phyloP scores from a whole-genome alignment of 2,113 vertebrate species.

The Dolichotis patagonum region DNA sequence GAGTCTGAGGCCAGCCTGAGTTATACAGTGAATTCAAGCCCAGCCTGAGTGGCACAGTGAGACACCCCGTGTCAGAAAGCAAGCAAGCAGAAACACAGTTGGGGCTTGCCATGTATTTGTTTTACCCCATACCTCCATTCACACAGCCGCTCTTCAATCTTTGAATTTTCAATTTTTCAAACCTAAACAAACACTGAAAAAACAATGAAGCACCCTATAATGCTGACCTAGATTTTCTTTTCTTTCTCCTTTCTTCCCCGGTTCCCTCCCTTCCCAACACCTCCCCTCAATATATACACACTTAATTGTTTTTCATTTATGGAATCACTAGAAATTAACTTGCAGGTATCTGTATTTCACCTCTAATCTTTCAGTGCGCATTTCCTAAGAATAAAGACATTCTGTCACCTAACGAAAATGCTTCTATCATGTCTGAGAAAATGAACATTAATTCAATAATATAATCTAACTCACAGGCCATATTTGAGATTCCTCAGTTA shows the following conservation, averaged over 20 bases:
- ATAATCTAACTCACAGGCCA: not conserved
- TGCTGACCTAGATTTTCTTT: not conserved
- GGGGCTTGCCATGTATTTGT: not conserved
- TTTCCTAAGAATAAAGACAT: not conserved
- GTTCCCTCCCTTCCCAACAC: not conserved
- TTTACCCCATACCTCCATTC: not conserved
- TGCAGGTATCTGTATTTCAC: not conserved
- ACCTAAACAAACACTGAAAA: not conserved
- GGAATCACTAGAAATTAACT: not conserved
- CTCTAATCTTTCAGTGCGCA: not conserved
- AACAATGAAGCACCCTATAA: not conserved
- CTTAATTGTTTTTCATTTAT: not conserved
- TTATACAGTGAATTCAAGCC: too few species aligned
- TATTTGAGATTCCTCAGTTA: not conserved
- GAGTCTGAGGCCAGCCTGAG: too few species aligned
- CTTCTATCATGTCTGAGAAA: not conserved
- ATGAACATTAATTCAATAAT: constrained; percentile 31
- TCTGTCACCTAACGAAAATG: not conserved
- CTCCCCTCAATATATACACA: not conserved
- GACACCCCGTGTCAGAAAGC: not conserved
- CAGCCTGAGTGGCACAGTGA: too few species aligned
- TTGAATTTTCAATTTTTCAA: not conserved
- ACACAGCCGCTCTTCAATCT: not conserved
- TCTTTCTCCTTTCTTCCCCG: not conserved
- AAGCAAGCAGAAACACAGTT: not conserved